A percentile compares a stretch with the other conserved stretches of the same genome.
These are phyloP conservation scores for Cinclus cinclus DNA, from an alignment of 2,113 vertebrate genomes.

Conservation along the genomic window DNA sequence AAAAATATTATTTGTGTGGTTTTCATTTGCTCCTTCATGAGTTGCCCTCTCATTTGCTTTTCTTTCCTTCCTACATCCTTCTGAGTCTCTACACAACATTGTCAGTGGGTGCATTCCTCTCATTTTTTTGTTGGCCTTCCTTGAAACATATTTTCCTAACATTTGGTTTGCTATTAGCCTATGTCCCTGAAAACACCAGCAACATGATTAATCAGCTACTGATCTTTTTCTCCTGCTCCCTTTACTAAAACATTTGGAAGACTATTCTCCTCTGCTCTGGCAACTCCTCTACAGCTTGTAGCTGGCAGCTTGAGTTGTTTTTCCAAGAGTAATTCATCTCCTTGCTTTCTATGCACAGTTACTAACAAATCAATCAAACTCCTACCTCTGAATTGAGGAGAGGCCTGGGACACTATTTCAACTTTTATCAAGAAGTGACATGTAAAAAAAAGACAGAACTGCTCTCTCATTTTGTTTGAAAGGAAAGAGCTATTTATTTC, in stretches of 20 bases:
- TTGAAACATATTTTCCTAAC: slow-evolving; percentile 33
- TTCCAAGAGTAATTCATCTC: slow-evolving; percentile 35
- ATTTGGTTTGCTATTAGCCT: slow-evolving; percentile 27
- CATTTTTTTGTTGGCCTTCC: slow-evolving; percentile 13
- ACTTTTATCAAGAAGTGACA: not conserved
- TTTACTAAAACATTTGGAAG: slow-evolving; percentile 18
- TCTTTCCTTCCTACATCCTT: not conserved
- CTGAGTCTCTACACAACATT: not conserved
- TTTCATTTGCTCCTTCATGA: not conserved
- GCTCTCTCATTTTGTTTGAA: not conserved
- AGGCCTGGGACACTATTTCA: not conserved
- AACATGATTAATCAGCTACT: slow-evolving; percentile 32
- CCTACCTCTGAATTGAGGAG: not conserved
- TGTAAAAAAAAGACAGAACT: not conserved
- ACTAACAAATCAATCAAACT: slow-evolving; percentile 25
- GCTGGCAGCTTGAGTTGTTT: slow-evolving; percentile 7
- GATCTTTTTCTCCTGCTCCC: slow-evolving; percentile 22
- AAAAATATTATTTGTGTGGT: not conserved
- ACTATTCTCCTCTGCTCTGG: slow-evolving; percentile 10
- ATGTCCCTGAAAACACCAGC: slow-evolving; percentile 13
- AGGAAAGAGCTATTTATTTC: not conserved
- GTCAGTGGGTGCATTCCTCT: not conserved
- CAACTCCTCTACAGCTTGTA: not conserved
- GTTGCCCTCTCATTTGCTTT: not conserved
- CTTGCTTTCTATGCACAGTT: not conserved